Evolutionary conservation across 2,888 invertebrate genomes (phyloP), one percentile per base, ranked within the genome.

Genomic region (Sesia bembeciformis): DNA sequence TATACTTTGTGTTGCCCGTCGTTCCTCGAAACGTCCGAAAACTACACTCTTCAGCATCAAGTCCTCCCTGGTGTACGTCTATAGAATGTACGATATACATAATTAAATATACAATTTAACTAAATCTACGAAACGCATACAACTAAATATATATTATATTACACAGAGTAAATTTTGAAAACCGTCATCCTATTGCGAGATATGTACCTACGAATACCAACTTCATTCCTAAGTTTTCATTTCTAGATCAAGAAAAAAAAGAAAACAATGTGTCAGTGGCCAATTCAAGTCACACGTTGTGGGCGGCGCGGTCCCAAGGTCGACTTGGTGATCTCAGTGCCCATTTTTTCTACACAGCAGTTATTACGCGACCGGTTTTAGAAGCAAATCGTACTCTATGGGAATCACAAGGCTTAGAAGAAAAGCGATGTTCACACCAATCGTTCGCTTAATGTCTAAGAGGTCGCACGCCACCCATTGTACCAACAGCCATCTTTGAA

Each of bases 321-420:
- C 81, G 64, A 49, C 41, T 49, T 58, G 78, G 71, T 87, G 87
- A 88, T 85, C 85, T 87, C 87, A 88, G 81, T 79, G 67, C 58
- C 69, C 68, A 75, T 81, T 84, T 84, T 83, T 62, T 79, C 71
- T 72, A 72, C 61, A 66, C 60, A 62, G 23, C 23, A 23, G 71
- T 64, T 78, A 74, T 78, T 68, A 83, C 62, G 61, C 67, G 68
- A 68, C 76, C 62, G 67, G 60, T 68, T 84, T 71, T 54, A 74
- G 67, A 73, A 58, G 72, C 58, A 58, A 58, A 39, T 52, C 57
- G 58, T 53, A 57, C 53, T 60, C 62, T 67, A 66, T 65, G 61
- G 62, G 61, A 65, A 60, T 60, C 58, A 57, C 58, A 60, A 56
- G 58, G 58, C 60, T 54, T 57, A 55, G 57, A 63, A 62, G 67